These are phyloP conservation scores for Bombus vancouverensis DNA, from an alignment of 1,140 invertebrate genomes.

Conservation along the genomic window DNA sequence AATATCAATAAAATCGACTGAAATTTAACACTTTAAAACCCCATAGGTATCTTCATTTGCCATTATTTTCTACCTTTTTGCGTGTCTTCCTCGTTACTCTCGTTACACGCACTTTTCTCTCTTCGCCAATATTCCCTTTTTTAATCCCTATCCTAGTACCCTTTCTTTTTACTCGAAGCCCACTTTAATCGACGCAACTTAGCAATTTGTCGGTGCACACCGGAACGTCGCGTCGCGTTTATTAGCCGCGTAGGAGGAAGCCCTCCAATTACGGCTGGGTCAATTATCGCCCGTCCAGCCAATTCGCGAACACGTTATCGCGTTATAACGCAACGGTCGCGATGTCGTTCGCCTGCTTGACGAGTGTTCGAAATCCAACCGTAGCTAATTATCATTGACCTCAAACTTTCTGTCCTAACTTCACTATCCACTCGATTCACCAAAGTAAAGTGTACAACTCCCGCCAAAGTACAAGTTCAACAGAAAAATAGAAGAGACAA, in stretches of 20 bases:
- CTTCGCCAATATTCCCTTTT: background rate
- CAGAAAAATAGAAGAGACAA: background rate
- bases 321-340: background rate
- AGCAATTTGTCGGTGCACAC: background rate
- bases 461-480: background rate
- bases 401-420: background rate
- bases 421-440: background rate
- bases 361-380: background rate
- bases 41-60: background rate
- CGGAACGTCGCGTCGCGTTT: background rate
- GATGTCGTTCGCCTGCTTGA: background rate
- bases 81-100: too few relatives aligned
- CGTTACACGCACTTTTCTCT: background rate
- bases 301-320: slow-evolving; percentile 19
- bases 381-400: background rate
- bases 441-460: too few relatives aligned
- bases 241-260: background rate
- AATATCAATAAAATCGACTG: background rate
- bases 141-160: background rate
- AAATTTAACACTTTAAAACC: background rate
- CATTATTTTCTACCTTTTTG: background rate
- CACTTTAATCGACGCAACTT: slow-evolving; percentile 16
- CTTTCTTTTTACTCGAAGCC: background rate
- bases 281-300: slow-evolving; percentile 17
- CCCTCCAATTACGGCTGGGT: slow-evolving; percentile 7